Base-by-base conservation (phyloP, 2,113 vertebrate species). In the Plotosus lineatus region DNA sequence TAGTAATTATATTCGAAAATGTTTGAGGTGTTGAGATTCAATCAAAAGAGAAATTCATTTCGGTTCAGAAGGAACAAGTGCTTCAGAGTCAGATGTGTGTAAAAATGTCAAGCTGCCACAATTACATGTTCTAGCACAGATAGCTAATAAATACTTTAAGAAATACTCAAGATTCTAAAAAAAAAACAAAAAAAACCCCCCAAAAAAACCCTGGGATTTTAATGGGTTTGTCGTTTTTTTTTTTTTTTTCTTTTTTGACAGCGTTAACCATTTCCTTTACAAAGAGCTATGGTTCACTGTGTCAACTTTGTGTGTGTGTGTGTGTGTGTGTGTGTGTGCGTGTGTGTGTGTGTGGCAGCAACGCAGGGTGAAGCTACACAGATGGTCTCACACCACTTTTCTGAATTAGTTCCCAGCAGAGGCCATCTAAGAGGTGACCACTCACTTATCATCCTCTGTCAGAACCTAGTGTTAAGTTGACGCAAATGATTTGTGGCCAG, bases 361-460 rank as follows among this genome's bases (percentile, higher is more conserved):
- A 86, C 38, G 79, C 65, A 80, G 86, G 84, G 83, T 83, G 81
- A 75, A 82, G 83, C 78, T 51, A 83, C 83, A 75, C 84, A 87
- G 86, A 89, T 84, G 81, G 75, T 85, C 42, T 36, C 58, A 72
- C 81, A 81, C 80, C 83, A 80, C 63, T 84, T 84, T 78, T 36
- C 78, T 83, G 78, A 75, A 87, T 83, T 81, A 83, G 55, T 77
- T 75, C 9, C 58, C 53, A 53, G 31, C 80, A 78, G 83, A 86
- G 80, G 76, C 42, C 68, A 79, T 55, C 60, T 61, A 81, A 73
- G 76, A 83, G 72, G 60, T 56, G 42, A 53, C 79, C 79, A 51
- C 56, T 80, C 69, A 74, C 69, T 80, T 80, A 74, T 80, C 79
- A 61, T 74, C 56, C 55, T 31, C 55, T 2, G 68, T n/a, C 44